Evolutionary conservation across 2,113 vertebrate genomes (phyloP), one percentile per base, ranked within the genome.

Genomic region (Microtus montanus): DNA sequence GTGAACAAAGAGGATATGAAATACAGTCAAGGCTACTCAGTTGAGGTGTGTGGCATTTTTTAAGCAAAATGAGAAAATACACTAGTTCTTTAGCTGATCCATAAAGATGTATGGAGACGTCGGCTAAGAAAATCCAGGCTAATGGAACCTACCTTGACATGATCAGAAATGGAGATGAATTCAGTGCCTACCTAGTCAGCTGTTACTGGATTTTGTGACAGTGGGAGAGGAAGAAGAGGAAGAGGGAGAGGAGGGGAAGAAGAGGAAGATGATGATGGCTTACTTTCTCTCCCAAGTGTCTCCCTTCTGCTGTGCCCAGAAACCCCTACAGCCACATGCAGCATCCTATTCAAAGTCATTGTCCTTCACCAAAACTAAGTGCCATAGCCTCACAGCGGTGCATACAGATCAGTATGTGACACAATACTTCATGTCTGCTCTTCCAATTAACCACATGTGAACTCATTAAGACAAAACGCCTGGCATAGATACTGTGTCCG

Each of bases 51-150:
- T 90, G 71, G 17, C 87, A 68, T n/a, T 84, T 82, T 86, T 94
- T 49, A 96, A 94, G 22, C 41, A 94, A 96, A 96, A 38, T 5
- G 41, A 93, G 58, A 80, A 96, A 94, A 80, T 66, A 66, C 33
- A 38, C 85, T 44, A 75, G 63, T 75, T 87, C 54, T 92, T 7
- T 66, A 38, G 87, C 28, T 54, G 47, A 89, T 77, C 49, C 68
- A 73, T 38, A 58, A 92, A 94, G 13, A 17, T 63, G 12, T n/a
- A 80, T 14, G 14, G 54, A 88, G 77, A 78, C 1, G 24, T 5
- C 83, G 64, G 78, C n/a, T 82, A 78, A 94, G 38, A 24, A 91
- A 90, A 66, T 79, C 33, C 44, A 91, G 14, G 80, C n/a, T 88
- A 89, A 85, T 68, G 26, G 19, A 95, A 73, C 70, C 87, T 93